Conservation (phyloP, 2,888 invertebrate genomes). For the Plemyria rubiginata region DNA sequence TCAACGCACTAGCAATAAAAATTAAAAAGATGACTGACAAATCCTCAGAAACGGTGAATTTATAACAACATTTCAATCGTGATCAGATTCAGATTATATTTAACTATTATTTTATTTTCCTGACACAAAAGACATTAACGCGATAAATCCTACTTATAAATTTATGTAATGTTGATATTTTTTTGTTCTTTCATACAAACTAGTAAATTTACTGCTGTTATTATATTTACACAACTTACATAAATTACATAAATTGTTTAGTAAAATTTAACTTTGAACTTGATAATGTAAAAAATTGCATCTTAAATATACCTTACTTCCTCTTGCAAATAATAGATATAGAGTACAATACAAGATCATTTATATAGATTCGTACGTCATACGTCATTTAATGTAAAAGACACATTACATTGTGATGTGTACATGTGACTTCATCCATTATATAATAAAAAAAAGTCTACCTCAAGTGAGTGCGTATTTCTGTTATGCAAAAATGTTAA, state of each 20-base stretch:
- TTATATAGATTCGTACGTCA: background rate
- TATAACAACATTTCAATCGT: too few relatives aligned
- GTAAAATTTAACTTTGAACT: background rate
- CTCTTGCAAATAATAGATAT: background rate
- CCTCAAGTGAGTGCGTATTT: background rate
- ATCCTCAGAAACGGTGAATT: too few relatives aligned
- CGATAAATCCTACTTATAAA: background rate
- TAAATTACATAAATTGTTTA: background rate
- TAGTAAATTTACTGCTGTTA: background rate
- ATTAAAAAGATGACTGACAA: too few relatives aligned
- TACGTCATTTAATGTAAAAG: background rate
- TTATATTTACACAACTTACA: background rate
- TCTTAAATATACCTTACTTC: too few relatives aligned
- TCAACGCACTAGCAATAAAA: constrained; percentile 7
- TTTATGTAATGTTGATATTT: background rate
- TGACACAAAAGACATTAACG: constrained; percentile 2
- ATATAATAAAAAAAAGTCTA: background rate
- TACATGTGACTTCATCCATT: background rate
- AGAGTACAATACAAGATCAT: too few relatives aligned
- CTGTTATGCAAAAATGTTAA: constrained; percentile 1
- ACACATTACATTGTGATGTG: too few relatives aligned
- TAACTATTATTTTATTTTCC: background rate
- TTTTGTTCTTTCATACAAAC: background rate
- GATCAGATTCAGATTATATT: too few relatives aligned
- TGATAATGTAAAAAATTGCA: background rate